phyloP scores from a whole-genome alignment of 2,888 invertebrate genomes.

The Tetrapedia diversipes region DNA sequence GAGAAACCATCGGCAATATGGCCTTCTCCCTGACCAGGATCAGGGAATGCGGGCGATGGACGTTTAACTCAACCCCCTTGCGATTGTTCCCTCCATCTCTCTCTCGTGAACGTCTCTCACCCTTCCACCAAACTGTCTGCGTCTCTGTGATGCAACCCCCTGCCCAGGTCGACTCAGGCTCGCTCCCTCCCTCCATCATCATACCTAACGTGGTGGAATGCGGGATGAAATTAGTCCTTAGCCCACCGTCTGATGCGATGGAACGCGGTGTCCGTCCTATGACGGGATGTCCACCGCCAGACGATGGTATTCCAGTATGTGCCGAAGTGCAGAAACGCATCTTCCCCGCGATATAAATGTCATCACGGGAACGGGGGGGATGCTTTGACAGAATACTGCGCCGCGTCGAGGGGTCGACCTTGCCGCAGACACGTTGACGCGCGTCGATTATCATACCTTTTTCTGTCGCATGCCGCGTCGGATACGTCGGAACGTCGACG shows the following conservation, averaged over 20 bases:
- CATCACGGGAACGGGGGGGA: constrained; percentile 29
- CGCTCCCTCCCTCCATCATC: constrained; percentile 26
- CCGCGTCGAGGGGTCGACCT: constrained; percentile 19
- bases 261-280: constrained; percentile 64
- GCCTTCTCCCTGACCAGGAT: constrained; percentile 58
- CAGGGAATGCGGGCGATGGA: constrained; percentile 67
- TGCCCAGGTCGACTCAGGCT: background rate
- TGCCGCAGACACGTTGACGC: constrained; percentile 36
- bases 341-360: constrained; percentile 64
- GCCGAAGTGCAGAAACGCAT: constrained; percentile 51
- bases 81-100: constrained; percentile 14
- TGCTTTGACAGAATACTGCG: constrained; percentile 41
- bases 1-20: constrained; percentile 61
- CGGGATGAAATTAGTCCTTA: constrained; percentile 70
- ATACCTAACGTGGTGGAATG: constrained; percentile 66
- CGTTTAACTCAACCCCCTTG: constrained; percentile 63
- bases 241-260: constrained; percentile 60
- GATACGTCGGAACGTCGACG: constrained; percentile 13
- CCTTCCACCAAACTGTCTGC: constrained; percentile 15
- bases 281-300: constrained; percentile 60
- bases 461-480: constrained; percentile 16
- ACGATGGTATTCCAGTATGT: constrained; percentile 61
- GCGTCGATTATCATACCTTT: constrained; percentile 42
- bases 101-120: constrained; percentile 13
- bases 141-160: constrained; percentile 20